A percentile compares a stretch with the other conserved stretches of the same genome.
These are phyloP conservation scores for Euclidia mi DNA, from an alignment of 2,888 invertebrate genomes.

Conservation along the genomic window DNA sequence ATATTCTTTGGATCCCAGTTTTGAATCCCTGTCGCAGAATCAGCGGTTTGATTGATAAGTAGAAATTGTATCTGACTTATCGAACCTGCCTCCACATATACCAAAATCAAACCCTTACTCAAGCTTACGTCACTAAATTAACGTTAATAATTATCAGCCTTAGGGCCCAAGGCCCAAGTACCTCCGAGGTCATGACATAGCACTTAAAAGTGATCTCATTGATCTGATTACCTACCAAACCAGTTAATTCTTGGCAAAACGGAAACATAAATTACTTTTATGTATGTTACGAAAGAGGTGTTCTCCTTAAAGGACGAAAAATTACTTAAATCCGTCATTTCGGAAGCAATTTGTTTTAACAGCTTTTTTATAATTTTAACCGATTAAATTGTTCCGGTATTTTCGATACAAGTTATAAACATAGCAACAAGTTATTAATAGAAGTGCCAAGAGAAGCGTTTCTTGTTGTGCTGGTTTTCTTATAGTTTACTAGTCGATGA, in stretches of 20 bases:
- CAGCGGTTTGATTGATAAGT: no score
- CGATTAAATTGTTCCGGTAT: constrained; percentile 9
- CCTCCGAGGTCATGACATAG: background rate
- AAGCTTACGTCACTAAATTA: no score
- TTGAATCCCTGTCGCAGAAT: no score
- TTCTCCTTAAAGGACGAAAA: constrained; percentile 32
- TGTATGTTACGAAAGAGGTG: constrained; percentile 18
- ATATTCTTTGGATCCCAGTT: no score
- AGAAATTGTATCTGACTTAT: no score
- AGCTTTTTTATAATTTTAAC: background rate
- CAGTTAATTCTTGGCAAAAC: constrained; percentile 19
- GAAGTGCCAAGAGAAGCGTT: no score
- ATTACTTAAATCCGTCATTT: constrained; percentile 9
- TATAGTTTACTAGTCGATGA: no score
- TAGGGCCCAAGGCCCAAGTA: no score
- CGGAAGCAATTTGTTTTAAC: constrained; percentile 13
- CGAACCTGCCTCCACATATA: no score
- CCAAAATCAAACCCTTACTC: no score
- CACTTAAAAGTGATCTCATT: background rate
- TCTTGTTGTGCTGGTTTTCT: no score
- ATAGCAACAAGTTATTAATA: background rate
- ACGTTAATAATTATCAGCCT: no score
- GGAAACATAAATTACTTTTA: constrained; percentile 33
- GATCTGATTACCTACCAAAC: constrained; percentile 7
- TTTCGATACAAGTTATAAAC: constrained; percentile 3